Evolutionary conservation across 1,140 invertebrate species (phyloP).

Genomic region (Onthophagus taurus): DNA sequence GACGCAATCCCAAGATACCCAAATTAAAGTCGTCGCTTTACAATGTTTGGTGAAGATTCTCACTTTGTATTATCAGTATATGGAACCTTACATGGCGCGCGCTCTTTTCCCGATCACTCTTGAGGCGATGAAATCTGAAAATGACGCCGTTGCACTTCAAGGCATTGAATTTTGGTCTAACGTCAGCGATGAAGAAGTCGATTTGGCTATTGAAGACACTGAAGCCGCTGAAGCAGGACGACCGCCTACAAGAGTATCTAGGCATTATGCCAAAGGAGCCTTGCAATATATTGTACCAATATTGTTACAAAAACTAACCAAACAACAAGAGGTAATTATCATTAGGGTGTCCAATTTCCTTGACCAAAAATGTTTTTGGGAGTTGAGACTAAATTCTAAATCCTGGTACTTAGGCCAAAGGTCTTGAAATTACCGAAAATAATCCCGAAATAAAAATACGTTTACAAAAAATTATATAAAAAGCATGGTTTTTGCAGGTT

Average conservation of each 20-base stretch:
- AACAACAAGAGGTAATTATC: slow-evolving; percentile 89
- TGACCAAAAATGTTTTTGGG: too few species aligned
- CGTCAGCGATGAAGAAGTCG: slow-evolving; percentile 98
- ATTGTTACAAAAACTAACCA: slow-evolving; percentile 87
- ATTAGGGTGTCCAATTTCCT: too few species aligned
- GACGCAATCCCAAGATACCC: slow-evolving; percentile 74
- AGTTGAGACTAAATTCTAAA: too few species aligned
- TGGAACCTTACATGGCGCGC: slow-evolving; percentile 98
- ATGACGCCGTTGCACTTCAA: slow-evolving; percentile 93
- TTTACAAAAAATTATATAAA: too few species aligned
- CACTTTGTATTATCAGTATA: slow-evolving; percentile 96
- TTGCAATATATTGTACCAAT: slow-evolving; percentile 92
- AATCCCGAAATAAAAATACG: too few species aligned
- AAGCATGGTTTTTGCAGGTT: too few species aligned
- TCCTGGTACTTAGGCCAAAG: too few species aligned
- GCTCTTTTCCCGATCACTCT: slow-evolving; percentile 98
- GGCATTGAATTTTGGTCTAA: slow-evolving; percentile 99
- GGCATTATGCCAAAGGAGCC: slow-evolving; percentile 93
- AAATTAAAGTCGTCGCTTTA: slow-evolving; percentile 88
- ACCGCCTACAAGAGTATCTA: slow-evolving; percentile 77
- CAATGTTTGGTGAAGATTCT: slow-evolving; percentile 99
- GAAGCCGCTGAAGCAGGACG: slow-evolving; percentile 88
- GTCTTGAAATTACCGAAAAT: too few species aligned
- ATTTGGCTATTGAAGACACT: slow-evolving; percentile 87
- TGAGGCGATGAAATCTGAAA: slow-evolving; percentile 96